Conservation (phyloP, 30 jellyfish, hydroid and myxozoan genomes). For the Aurelia sp. region DNA sequence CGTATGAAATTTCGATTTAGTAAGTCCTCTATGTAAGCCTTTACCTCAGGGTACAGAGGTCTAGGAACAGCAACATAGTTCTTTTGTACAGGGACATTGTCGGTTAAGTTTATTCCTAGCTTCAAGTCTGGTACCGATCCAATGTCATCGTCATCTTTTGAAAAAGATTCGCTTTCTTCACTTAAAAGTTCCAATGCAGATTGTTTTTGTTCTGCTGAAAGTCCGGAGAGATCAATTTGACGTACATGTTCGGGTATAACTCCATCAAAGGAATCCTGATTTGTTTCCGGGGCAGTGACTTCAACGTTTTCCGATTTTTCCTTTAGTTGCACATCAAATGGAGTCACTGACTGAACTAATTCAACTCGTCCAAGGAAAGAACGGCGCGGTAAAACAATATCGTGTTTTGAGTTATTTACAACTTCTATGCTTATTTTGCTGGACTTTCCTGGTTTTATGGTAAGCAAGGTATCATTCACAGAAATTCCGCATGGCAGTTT, state of each 20-base stretch:
- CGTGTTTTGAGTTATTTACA: slow-evolving; percentile 39
- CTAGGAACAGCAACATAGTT: slow-evolving; percentile 35
- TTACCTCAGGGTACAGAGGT: slow-evolving; percentile 52
- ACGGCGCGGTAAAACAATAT: slow-evolving; percentile 21
- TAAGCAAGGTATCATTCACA: slow-evolving; percentile 23
- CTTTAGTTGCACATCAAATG: slow-evolving; percentile 23
- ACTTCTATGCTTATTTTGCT: slow-evolving; percentile 36
- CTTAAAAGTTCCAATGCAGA: slow-evolving; percentile 6
- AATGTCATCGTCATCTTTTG: slow-evolving; percentile 51
- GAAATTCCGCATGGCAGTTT: slow-evolving; percentile 4
- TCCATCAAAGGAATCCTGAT: slow-evolving; percentile 7
- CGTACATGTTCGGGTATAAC: slow-evolving; percentile 34
- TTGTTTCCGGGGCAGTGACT: slow-evolving; percentile 5
- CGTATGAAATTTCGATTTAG: slow-evolving; percentile 28
- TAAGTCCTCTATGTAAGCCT: slow-evolving; percentile 46
- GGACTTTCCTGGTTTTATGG: slow-evolving; percentile 30
- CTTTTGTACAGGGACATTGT: slow-evolving; percentile 47
- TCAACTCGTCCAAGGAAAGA: slow-evolving; percentile 33
- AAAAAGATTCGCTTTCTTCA: slow-evolving; percentile 22
- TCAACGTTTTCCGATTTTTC: slow-evolving; percentile 12
- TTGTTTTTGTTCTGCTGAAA: slow-evolving; percentile 29
- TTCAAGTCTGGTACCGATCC: slow-evolving; percentile 42
- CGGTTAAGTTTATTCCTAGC: slow-evolving; percentile 49
- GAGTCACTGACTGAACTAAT: slow-evolving; percentile 34
- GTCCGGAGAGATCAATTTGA: slow-evolving; percentile 33